A percentile compares a stretch with the other conserved stretches of the same genome.
Evolutionary conservation across 2,797 vertebrate genomes (phyloP).

Genomic region (Lepilemur septentrionalis): DNA sequence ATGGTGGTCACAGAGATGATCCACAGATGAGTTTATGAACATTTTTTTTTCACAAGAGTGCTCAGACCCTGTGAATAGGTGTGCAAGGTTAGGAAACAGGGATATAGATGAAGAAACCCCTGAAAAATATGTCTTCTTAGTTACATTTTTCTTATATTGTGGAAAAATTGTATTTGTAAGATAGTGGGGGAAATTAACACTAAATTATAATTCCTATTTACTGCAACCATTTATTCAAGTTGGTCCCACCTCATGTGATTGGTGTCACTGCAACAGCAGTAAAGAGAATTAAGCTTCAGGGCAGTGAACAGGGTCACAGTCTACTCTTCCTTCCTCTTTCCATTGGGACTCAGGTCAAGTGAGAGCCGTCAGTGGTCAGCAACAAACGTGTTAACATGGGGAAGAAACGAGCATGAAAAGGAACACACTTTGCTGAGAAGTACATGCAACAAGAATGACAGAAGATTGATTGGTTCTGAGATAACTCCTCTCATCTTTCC

Average conservation of each 20-base stretch:
- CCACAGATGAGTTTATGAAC: not conserved
- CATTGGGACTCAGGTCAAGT: not conserved
- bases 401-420: not conserved
- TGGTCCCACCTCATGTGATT: not conserved
- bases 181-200: not conserved
- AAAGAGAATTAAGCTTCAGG: not conserved
- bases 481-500: not conserved
- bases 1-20: not conserved
- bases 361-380: not conserved
- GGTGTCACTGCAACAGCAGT: not conserved
- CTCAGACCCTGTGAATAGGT: not conserved
- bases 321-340: not conserved
- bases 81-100: not conserved
- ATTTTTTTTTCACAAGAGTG: not conserved
- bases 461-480: not conserved
- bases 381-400: not conserved
- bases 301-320: too few species aligned
- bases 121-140: not conserved
- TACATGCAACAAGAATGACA: not conserved
- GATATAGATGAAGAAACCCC: not conserved
- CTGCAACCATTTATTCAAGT: not conserved
- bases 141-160: not conserved
- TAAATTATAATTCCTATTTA: not conserved
- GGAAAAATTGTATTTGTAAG: not conserved
- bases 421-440: not conserved